Conservation (phyloP, 2,797 vertebrate genomes). For the Glossophaga mutica region DNA sequence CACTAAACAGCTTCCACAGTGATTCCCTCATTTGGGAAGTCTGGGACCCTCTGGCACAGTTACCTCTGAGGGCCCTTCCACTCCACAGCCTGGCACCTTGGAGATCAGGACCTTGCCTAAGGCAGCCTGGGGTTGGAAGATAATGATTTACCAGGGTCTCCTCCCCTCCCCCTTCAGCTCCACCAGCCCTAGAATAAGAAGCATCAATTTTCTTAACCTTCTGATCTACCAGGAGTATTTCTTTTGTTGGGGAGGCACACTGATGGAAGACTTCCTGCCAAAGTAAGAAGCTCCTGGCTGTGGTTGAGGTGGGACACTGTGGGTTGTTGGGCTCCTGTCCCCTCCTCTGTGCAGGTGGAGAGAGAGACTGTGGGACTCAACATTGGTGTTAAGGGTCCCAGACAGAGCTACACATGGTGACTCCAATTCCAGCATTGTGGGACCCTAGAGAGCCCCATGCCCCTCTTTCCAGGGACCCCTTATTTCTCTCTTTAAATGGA, state of each 20-base stretch:
- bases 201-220: background rate
- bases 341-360: background rate
- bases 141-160: background rate
- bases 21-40: background rate
- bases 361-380: background rate
- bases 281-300: background rate
- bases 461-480: background rate
- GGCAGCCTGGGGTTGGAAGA: background rate
- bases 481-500: background rate
- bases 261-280: background rate
- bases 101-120: background rate
- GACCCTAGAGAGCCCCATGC: background rate
- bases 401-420: background rate
- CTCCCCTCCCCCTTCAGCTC: background rate
- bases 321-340: background rate
- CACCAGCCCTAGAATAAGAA: background rate
- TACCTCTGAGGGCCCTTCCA: background rate
- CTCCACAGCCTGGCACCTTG: background rate
- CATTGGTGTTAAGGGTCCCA: background rate
- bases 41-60: background rate
- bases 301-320: accelerated
- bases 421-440: background rate
- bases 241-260: background rate
- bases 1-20: background rate
- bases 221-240: background rate